These are phyloP conservation scores for Apistogramma diplotaenia DNA, from an alignment of 2,113 vertebrate genomes.

Conservation along the genomic window DNA sequence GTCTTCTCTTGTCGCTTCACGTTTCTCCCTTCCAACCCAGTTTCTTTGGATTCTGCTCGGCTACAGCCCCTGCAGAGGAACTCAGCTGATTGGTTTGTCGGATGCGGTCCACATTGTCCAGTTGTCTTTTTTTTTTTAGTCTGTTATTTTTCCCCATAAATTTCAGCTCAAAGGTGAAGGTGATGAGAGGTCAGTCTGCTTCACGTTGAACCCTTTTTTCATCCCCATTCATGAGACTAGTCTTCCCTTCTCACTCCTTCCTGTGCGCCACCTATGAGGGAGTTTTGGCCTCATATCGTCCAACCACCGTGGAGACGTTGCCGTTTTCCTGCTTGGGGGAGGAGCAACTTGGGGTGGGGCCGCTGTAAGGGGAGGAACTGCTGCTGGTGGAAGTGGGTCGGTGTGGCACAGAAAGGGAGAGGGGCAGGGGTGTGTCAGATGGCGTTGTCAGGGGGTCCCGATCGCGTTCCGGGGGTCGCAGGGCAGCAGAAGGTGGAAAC, in stretches of 20 bases:
- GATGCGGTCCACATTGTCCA: conserved; percentile 33
- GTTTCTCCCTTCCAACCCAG: conserved; percentile 60
- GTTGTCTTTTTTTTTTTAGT: conserved; percentile 33
- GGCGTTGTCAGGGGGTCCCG: conserved; percentile 66
- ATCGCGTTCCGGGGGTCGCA: conserved; percentile 79
- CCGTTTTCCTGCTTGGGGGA: conserved; percentile 91
- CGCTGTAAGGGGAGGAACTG: conserved; percentile 81
- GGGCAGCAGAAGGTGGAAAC: conserved; percentile 79
- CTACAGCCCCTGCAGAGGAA: conserved; percentile 53
- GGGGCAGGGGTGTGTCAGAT: conserved; percentile 53
- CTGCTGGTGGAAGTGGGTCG: conserved; percentile 82
- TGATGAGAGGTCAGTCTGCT: conserved; percentile 9
- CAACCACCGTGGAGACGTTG: conserved; percentile 59
- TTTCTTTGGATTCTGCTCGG: conserved; percentile 76
- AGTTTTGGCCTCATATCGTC: conserved; percentile 80
- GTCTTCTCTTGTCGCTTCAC: conserved; percentile 56
- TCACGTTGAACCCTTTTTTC: not conserved
- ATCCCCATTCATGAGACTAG: not conserved
- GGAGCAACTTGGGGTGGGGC: conserved; percentile 71
- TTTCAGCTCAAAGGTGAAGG: conserved; percentile 30
- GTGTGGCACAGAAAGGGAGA: conserved; percentile 47
- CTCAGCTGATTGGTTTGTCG: conserved; percentile 49
- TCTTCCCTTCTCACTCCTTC: not conserved
- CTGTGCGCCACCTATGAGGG: conserved; percentile 76
- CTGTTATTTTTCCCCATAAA: conserved; percentile 26